phyloP scores from a whole-genome alignment of 2,113 vertebrate genomes.

The Boleophthalmus pectinirostris region DNA sequence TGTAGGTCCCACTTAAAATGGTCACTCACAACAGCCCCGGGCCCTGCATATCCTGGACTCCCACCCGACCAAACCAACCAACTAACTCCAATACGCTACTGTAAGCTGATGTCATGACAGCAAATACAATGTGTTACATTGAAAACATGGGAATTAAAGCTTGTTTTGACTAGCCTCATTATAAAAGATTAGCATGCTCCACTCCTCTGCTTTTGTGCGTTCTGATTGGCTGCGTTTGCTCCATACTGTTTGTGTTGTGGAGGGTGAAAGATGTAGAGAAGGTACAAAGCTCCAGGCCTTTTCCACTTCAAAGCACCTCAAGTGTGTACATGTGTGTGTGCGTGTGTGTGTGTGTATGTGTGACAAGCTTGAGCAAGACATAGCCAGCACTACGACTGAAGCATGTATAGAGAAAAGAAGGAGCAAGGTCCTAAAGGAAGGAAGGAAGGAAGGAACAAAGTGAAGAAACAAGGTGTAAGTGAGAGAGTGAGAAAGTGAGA shows the following conservation, averaged over 20 bases:
- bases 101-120: constrained; percentile 18
- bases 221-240: constrained; percentile 17
- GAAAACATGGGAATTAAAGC: constrained; percentile 26
- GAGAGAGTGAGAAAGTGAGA: no score
- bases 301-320: constrained; percentile 71
- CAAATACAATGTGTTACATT: constrained; percentile 2
- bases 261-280: constrained; percentile 68
- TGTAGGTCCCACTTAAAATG: constrained; percentile 41
- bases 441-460: constrained; percentile 18
- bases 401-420: constrained; percentile 32
- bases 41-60: constrained; percentile 24
- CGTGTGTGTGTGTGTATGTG: constrained; percentile 42
- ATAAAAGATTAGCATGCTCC: constrained; percentile 26
- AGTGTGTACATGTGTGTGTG: constrained; percentile 43
- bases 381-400: constrained; percentile 42
- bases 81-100: constrained; percentile 20
- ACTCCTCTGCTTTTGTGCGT: background rate
- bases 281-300: constrained; percentile 69
- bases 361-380: constrained; percentile 66
- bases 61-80: constrained; percentile 35
- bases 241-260: constrained; percentile 58
- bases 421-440: constrained; percentile 5
- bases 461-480: constrained; percentile 19
- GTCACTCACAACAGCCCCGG: constrained; percentile 41
- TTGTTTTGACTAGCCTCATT: constrained; percentile 28